phyloP scores from a whole-genome alignment of 2,888 invertebrate species.

The Flexamia atlantica region DNA sequence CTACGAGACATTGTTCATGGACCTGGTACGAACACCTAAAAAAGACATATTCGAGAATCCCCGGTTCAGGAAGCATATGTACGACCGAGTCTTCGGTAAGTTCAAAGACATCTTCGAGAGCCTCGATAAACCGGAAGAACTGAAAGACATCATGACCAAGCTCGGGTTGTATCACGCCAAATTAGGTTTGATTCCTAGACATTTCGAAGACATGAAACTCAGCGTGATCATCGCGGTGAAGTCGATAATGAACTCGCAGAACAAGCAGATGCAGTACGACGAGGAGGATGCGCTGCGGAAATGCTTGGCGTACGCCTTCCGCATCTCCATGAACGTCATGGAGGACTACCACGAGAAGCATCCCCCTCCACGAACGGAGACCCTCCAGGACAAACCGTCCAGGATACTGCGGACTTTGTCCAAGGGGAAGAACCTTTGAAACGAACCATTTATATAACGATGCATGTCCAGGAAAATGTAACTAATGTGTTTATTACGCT shows the following conservation, averaged over 20 bases:
- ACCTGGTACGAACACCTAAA: background rate
- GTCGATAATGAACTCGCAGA: background rate
- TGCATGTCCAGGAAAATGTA: no score
- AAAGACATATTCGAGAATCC: background rate
- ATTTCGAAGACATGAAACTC: background rate
- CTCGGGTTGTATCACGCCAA: constrained; percentile 33
- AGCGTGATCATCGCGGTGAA: background rate
- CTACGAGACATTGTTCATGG: background rate
- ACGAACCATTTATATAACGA: no score
- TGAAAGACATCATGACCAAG: constrained; percentile 7
- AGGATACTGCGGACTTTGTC: no score
- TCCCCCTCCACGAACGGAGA: no score
- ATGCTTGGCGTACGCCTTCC: background rate
- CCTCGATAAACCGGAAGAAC: background rate
- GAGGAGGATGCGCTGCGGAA: constrained; percentile 9
- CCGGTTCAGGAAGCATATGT: background rate
- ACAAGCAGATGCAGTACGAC: constrained; percentile 20
- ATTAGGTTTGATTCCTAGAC: background rate
- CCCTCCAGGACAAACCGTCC: no score
- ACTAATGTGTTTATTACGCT: no score
- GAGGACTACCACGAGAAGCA: background rate
- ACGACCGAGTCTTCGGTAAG: background rate
- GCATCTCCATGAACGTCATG: background rate
- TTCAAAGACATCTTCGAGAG: background rate
- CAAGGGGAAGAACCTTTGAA: no score